These are phyloP conservation scores for Creontiades dilutus DNA, from an alignment of 2,888 invertebrate genomes.

Conservation along the genomic window DNA sequence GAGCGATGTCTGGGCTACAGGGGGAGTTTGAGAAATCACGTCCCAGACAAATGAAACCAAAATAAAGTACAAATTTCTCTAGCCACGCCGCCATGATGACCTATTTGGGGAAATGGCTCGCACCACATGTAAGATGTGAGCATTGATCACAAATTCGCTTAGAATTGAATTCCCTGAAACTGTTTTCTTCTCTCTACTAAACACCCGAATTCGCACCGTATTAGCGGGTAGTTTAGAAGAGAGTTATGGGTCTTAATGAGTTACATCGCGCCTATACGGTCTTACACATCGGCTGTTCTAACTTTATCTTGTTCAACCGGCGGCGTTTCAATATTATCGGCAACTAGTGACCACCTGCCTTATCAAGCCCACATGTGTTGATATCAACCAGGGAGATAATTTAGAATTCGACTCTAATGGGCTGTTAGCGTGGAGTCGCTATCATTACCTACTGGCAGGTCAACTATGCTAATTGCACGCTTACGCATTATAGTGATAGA, in stretches of 20 bases:
- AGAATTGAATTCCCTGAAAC: too few species aligned
- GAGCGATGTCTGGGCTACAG: conserved; percentile 58
- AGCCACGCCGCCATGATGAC: too few species aligned
- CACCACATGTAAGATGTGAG: too few species aligned
- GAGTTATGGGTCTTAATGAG: too few species aligned
- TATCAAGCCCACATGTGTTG: neutral
- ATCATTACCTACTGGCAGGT: too few species aligned
- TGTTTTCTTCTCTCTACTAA: too few species aligned
- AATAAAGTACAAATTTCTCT: neutral
- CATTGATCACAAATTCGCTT: too few species aligned
- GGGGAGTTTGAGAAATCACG: conserved; percentile 62
- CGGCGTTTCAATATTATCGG: neutral
- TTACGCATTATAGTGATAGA: too few species aligned
- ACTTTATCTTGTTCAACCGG: neutral
- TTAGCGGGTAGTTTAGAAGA: neutral
- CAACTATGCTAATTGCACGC: too few species aligned
- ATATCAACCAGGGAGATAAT: neutral
- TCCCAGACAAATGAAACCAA: conserved; percentile 72
- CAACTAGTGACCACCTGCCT: too few species aligned
- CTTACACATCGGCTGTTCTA: neutral
- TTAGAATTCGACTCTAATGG: neutral
- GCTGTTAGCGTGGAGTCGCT: neutral
- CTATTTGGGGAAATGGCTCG: too few species aligned
- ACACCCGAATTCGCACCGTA: neutral
- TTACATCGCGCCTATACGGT: too few species aligned